Evolutionary conservation across 2,888 invertebrate genomes (phyloP).

Genomic region (Adelognathus sp.): DNA sequence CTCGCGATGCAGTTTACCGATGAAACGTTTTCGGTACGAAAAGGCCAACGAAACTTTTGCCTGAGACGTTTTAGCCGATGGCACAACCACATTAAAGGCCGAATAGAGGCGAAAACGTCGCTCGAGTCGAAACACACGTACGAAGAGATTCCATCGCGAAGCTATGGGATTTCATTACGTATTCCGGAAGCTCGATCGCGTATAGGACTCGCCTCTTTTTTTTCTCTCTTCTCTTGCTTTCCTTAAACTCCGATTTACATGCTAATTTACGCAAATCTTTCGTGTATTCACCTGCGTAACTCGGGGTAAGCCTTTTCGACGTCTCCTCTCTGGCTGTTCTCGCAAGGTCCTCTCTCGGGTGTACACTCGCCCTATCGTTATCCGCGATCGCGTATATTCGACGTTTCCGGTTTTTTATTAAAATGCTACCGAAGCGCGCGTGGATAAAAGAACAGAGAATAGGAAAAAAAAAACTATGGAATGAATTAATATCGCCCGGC

Average conservation of each 20-base stretch:
- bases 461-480: neutral
- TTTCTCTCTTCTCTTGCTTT: constrained; percentile 8
- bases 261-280: constrained; percentile 59
- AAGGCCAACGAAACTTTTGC: no score
- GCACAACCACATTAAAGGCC: neutral
- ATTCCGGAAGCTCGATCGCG: constrained; percentile 46
- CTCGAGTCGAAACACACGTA: neutral
- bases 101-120: neutral
- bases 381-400: constrained; percentile 46
- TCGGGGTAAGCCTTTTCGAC: constrained; percentile 49
- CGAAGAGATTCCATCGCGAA: neutral
- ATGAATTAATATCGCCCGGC: constrained; percentile 17
- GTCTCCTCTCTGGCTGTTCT: constrained; percentile 31
- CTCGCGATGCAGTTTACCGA: no score
- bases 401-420: constrained; percentile 45
- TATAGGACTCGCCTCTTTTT: constrained; percentile 43
- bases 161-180: constrained; percentile 45
- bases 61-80: no score
- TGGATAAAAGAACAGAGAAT: neutral
- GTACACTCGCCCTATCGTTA: constrained; percentile 27
- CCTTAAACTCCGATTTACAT: constrained; percentile 43
- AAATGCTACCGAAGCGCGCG: neutral
- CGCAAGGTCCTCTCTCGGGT: neutral
- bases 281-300: constrained; percentile 50
- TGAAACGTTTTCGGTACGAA: no score